These are phyloP conservation scores for Cliona cf. orientalis DNA, from an alignment of 37 sponge, comb jelly and placozoan genomes.

Conservation along the genomic window DNA sequence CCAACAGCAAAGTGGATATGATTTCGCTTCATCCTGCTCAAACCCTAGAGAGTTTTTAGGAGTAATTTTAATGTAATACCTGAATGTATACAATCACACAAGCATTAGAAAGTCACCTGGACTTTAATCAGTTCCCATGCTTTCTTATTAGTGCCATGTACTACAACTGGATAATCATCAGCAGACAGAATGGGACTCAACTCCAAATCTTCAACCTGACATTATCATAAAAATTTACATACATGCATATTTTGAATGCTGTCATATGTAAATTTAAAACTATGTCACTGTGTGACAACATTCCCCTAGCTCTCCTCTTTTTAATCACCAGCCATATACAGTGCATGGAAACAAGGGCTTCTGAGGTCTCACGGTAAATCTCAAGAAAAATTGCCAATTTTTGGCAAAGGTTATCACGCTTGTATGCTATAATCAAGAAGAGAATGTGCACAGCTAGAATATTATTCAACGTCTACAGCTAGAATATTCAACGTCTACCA, in stretches of 20 bases:
- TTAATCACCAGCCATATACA: no score
- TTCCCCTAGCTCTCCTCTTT: no score
- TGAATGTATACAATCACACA: not conserved
- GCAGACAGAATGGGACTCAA: constrained; percentile 60
- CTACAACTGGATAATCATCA: constrained; percentile 73
- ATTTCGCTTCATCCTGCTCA: constrained; percentile 85
- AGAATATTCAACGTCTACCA: not conserved
- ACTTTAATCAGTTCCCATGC: constrained; percentile 75
- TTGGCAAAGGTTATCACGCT: no score
- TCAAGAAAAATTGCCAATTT: no score
- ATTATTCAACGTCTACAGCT: not conserved
- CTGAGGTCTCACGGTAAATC: no score
- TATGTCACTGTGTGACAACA: no score
- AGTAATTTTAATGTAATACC: not conserved
- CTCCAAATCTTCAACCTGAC: constrained; percentile 71
- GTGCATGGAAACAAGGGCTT: no score
- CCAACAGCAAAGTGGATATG: constrained; percentile 96
- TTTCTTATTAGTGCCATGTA: constrained; percentile 87
- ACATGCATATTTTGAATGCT: no score
- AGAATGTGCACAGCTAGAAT: not conserved
- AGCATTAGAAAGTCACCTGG: no score
- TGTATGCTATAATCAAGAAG: no score
- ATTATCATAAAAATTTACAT: not conserved
- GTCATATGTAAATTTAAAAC: no score
- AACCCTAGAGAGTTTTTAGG: constrained; percentile 56